Base-by-base conservation (phyloP, 2,113 vertebrate species). In the Leptobrachium ailaonicum region DNA sequence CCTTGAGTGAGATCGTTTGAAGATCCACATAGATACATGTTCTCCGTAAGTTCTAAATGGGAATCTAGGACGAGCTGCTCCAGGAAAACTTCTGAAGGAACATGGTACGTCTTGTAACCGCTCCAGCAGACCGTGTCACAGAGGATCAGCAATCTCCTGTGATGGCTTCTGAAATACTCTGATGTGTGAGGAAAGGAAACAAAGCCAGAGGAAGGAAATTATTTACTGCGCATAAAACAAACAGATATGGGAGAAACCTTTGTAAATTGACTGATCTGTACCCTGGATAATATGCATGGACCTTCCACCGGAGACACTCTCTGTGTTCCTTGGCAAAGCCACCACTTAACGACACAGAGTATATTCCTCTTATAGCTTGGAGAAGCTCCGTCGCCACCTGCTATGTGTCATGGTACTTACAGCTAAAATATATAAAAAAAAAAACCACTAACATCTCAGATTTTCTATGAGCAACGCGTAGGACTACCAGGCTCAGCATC, bases 71-170 rank as follows among this genome's bases (percentile, higher is more conserved):
- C 10, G 32, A 72, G 64, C 60, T 42, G 77, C 69, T 66, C 40
- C 54, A 79, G 60, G 60, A 66, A 56, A 67, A 13, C 62, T 8
- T 4, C 40, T n/a, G 12, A 5, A 53, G 45, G 43, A 20, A 60
- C 78, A 13, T 41, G 14, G 53, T 67, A 67, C 60, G 41, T n/a
- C 63, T 68, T 66, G 20, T 73, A 63, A 68, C 78, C 73, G 71
- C 63, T 66, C 44, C 54, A 45, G 50, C 73, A 71, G 71, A 67
- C 47, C 12, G 14, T 73, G 78, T 71, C 78, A 73, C 78, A 8
- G 50, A 73, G 45, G 42, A 80, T 74, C 71, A 68, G 20, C 63
- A 58, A n/a, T 44, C 11, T 73, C 58, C 45, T 40, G 14, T 73
- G 63, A 73, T 3, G 41, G 62, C 40, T 32, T 42, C 43, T 43